These are phyloP conservation scores for Alauda arvensis DNA, from an alignment of 2,797 vertebrate genomes.

Conservation along the genomic window DNA sequence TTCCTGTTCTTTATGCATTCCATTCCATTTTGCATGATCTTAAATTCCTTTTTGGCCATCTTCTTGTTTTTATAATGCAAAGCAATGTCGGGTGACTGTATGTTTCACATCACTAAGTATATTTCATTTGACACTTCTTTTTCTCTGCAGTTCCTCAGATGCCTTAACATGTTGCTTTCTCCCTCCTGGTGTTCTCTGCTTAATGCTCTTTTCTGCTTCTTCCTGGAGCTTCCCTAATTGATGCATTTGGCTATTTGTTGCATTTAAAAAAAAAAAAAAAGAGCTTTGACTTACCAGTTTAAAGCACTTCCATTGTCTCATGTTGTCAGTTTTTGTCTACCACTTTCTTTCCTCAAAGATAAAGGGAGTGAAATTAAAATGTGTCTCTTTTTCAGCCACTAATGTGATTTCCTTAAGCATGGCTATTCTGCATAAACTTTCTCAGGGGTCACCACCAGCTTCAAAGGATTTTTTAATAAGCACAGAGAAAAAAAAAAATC, in stretches of 20 bases:
- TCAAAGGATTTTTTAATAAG: slow-evolving; percentile 47
- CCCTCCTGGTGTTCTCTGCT: slow-evolving; percentile 34
- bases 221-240: slow-evolving; percentile 45
- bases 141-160: slow-evolving; percentile 18
- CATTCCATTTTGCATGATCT: slow-evolving; percentile 47
- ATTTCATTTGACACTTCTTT: slow-evolving; percentile 57
- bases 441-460: slow-evolving; percentile 5
- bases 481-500: background rate
- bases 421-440: slow-evolving; percentile 30
- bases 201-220: slow-evolving; percentile 47
- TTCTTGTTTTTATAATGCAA: slow-evolving; percentile 37
- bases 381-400: background rate
- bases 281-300: background rate
- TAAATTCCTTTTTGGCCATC: slow-evolving; percentile 34
- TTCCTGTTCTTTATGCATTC: slow-evolving; percentile 24
- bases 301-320: slow-evolving; percentile 1
- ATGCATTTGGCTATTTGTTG: slow-evolving; percentile 18
- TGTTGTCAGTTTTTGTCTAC: background rate
- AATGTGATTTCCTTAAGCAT: background rate
- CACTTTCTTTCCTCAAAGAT: background rate
- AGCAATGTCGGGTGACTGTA: slow-evolving; percentile 18
- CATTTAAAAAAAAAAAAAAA: background rate
- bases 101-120: slow-evolving; percentile 52
- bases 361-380: slow-evolving; percentile 17
- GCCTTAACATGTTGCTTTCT: slow-evolving; percentile 33